Percentiles rank a stretch among this genome's conserved stretches.
These are phyloP conservation scores for Phodopus roborovskii DNA, from an alignment of 2,113 vertebrate species.

Conservation along the genomic window DNA sequence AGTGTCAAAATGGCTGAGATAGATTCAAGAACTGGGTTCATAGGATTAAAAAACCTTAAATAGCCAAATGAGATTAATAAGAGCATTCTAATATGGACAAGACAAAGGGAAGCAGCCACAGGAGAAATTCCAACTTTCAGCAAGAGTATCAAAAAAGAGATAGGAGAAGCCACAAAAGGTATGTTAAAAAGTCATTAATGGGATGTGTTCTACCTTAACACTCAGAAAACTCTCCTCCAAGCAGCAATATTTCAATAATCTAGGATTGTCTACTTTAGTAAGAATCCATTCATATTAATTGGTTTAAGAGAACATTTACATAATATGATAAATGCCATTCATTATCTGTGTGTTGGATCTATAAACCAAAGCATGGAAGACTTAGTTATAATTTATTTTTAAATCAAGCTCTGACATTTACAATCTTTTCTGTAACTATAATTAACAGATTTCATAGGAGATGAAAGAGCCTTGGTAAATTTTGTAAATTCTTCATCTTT, in stretches of 20 bases:
- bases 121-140: background rate
- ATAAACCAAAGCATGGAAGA: constrained; percentile 67
- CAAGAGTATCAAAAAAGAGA: background rate
- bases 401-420: constrained; percentile 77
- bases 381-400: constrained; percentile 76
- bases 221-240: constrained; percentile 51
- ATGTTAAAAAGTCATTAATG: constrained; percentile 13
- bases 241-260: constrained; percentile 64
- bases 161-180: constrained; percentile 20
- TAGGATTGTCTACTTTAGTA: constrained; percentile 47
- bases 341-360: constrained; percentile 73
- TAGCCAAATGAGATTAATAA: background rate
- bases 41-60: background rate
- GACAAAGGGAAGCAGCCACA: background rate
- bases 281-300: constrained; percentile 72
- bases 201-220: background rate
- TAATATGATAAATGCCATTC: constrained; percentile 78
- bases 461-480: constrained; percentile 67
- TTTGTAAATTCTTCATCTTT: constrained; percentile 68
- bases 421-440: constrained; percentile 74
- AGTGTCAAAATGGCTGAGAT: background rate
- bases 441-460: constrained; percentile 72
- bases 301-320: constrained; percentile 73
- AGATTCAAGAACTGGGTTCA: background rate
- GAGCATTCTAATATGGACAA: background rate